Evolutionary conservation across 92 coral and sea anemone species (phyloP), one percentile per base, ranked within the genome.

Genomic region (Heliopora coerulea): DNA sequence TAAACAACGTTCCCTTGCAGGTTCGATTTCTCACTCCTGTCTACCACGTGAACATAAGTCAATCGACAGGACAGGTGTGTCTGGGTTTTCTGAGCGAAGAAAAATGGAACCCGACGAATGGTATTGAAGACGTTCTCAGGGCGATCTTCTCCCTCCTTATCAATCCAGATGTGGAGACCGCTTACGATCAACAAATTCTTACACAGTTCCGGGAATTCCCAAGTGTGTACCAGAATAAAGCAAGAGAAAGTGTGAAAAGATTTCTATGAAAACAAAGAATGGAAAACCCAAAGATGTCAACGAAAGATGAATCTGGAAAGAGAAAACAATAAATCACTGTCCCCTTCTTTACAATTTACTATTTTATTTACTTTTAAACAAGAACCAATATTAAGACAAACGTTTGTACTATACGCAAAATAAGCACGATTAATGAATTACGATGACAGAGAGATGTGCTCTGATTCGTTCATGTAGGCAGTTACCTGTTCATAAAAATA

Each of bases 21-120:
- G 85, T 87, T 49, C 81, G 91, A 37, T 89, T 89, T 62, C 85
- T 86, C 42, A 73, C 96, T 11, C 65, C 89, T 0, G 80, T 89
- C 12, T 87, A 86, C 67, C 96, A 89, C 81, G 42, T 89, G 67
- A 89, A 89, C 74, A 90, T 87, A 8, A 73, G 79, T 25, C 85
- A 80, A n/a, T 19, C 83, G 10, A 84, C 96, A 14, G 96, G 96
- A 8, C 86, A 89, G 31, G 91, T 89, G 75, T 89, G 91, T 59
- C 72, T 89, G 14, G 91, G 91, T 33, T 83, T 83, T 34, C 59
- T 87, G 23, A 30, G 56, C 17, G 80, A 68, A 34, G 91, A 84
- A 18, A 78, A 79, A 73, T 89, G 96, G 96, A 29, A 87, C 44
- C 96, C 96, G 62, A 89, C 96, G 5, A 81, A 86, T 19, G 83